phyloP scores from a whole-genome alignment of 2,888 invertebrate genomes.

The Drosophila aldrichi region DNA sequence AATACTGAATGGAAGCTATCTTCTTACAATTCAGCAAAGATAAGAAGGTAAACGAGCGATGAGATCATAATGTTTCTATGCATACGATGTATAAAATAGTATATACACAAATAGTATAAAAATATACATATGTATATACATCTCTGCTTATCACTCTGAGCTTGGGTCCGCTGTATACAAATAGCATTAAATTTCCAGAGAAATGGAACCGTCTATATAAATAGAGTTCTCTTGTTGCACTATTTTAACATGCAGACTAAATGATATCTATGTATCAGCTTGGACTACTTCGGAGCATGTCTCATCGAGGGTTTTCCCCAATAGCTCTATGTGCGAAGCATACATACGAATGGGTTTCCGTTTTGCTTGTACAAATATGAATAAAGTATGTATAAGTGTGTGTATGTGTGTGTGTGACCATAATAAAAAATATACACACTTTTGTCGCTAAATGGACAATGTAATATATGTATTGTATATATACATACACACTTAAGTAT shows the following conservation, averaged over 20 bases:
- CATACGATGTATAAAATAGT: neutral
- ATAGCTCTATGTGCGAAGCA: conserved; percentile 36
- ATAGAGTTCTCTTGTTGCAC: neutral
- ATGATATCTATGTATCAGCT: neutral
- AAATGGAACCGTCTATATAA: neutral
- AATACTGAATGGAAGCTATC: conserved; percentile 1
- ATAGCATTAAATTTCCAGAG: neutral
- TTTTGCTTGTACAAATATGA: conserved; percentile 48
- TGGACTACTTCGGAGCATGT: conserved; percentile 14
- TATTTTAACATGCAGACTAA: neutral
- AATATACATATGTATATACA: neutral
- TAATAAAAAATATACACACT: conserved; percentile 40
- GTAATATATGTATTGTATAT: too few relatives aligned
- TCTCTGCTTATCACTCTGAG: neutral
- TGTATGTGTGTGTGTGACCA: conserved; percentile 22
- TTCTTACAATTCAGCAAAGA: neutral
- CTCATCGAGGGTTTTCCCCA: conserved; percentile 53
- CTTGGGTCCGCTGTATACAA: neutral
- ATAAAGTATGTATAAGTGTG: conserved; percentile 1
- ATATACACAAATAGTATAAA: neutral
- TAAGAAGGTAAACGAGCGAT: neutral
- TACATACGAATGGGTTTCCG: conserved; percentile 61
- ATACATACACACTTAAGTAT: neutral
- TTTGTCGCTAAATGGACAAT: conserved; percentile 59
- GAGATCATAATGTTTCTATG: conserved; percentile 1